These are phyloP conservation scores for Diogma glabrata DNA, from an alignment of 2,888 invertebrate genomes.

Conservation along the genomic window DNA sequence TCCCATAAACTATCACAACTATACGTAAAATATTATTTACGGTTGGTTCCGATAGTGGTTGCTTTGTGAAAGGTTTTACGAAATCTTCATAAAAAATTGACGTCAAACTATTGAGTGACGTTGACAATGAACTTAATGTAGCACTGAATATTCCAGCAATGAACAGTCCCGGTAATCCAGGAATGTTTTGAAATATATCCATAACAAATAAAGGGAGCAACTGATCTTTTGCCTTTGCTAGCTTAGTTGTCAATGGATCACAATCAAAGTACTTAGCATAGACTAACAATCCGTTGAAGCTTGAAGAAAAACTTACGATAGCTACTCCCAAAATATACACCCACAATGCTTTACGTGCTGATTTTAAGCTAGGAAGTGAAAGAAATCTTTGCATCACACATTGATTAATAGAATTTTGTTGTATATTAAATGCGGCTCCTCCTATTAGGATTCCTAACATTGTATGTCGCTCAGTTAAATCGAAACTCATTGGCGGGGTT, in stretches of 20 bases:
- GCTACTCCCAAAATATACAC: conserved; percentile 49
- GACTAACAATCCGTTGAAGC: conserved; percentile 58
- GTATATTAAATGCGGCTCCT: conserved; percentile 63
- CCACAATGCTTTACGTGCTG: conserved; percentile 58
- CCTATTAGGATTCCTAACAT: conserved; percentile 65
- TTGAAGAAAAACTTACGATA: not conserved
- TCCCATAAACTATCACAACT: conserved; percentile 54
- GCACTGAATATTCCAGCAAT: conserved; percentile 38
- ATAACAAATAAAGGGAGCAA: conserved; percentile 72
- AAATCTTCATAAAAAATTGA: conserved; percentile 71
- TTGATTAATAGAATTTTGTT: conserved; percentile 68
- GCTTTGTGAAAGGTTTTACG: conserved; percentile 52
- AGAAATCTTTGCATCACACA: conserved; percentile 77
- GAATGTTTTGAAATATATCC: conserved; percentile 64
- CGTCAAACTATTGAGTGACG: conserved; percentile 69
- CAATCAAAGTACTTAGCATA: conserved; percentile 52
- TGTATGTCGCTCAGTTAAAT: conserved; percentile 69
- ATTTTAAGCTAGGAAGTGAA: conserved; percentile 54
- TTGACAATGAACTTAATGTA: conserved; percentile 71
- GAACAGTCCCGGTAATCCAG: conserved; percentile 77
- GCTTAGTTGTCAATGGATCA: conserved; percentile 50
- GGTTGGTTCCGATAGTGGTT: conserved; percentile 41
- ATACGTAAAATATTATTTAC: conserved; percentile 49
- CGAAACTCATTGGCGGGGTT: conserved; percentile 57
- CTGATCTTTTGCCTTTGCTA: conserved; percentile 67